phyloP scores from a whole-genome alignment of 2,113 vertebrate species.

The Gobiocypris rarus region DNA sequence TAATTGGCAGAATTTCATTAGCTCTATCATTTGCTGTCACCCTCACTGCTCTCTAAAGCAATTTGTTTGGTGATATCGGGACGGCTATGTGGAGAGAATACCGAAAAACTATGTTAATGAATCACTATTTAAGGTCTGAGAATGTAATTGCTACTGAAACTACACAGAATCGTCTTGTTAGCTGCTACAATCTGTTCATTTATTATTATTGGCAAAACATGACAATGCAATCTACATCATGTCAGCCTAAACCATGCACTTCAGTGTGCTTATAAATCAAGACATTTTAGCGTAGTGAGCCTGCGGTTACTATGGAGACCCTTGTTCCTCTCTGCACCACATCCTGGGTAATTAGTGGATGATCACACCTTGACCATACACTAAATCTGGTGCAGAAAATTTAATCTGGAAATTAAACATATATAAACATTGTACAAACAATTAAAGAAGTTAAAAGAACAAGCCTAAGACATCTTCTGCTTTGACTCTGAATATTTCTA shows the following conservation, averaged over 20 bases:
- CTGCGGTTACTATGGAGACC: conserved; percentile 31
- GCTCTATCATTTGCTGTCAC: conserved; percentile 20
- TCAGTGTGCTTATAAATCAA: neutral
- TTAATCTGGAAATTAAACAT: neutral
- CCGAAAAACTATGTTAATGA: neutral
- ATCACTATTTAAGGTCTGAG: neutral
- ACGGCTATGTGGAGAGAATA: conserved; percentile 16
- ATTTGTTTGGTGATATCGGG: conserved; percentile 1
- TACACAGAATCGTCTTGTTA: neutral
- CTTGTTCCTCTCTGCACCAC: neutral
- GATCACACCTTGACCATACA: conserved; percentile 21
- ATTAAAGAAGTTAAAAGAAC: neutral
- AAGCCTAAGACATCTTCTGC: neutral
- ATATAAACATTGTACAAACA: conserved; percentile 34
- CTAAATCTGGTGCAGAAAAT: conserved; percentile 9
- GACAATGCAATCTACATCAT: neutral
- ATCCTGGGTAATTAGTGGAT: conserved; percentile 20
- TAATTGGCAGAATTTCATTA: conserved; percentile 19
- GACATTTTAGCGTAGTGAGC: conserved; percentile 5
- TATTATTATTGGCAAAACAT: neutral
- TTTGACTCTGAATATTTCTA: neutral
- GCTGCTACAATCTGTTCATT: neutral
- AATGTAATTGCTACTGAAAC: neutral
- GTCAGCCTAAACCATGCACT: neutral
- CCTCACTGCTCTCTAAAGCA: conserved; percentile 33